phyloP scores from a whole-genome alignment of 2,888 invertebrate species.

The Melieria omissa region DNA sequence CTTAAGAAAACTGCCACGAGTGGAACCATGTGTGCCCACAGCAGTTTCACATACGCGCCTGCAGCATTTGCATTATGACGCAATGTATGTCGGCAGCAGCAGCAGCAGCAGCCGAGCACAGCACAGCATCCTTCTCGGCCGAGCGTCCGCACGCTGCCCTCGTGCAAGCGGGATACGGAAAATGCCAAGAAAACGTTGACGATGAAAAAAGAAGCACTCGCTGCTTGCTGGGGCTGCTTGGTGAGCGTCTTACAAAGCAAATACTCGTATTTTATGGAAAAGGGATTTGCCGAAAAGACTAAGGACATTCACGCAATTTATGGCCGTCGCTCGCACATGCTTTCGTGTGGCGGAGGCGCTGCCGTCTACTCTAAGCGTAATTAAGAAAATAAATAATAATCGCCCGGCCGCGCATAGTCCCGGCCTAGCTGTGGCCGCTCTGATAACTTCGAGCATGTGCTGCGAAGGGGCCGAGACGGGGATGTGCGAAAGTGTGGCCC shows the following conservation, averaged over 20 bases:
- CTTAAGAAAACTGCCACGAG: conserved; percentile 45
- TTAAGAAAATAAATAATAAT: conserved; percentile 64
- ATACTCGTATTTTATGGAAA: conserved; percentile 48
- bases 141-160: not conserved
- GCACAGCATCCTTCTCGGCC: not conserved
- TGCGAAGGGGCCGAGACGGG: not conserved
- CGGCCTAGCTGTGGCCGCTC: not conserved
- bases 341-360: conserved; percentile 41
- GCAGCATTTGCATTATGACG: not conserved
- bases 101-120: not conserved
- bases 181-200: not conserved
- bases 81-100: not conserved
- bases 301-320: conserved; percentile 28
- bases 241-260: conserved; percentile 37
- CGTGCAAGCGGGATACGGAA: not conserved
- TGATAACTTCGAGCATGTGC: not conserved
- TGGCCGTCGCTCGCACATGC: conserved; percentile 21
- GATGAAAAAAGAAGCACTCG: not conserved
- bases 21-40: conserved; percentile 45
- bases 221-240: no score
- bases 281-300: conserved; percentile 41
- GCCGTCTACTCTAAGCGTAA: conserved; percentile 50
- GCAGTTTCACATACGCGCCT: not conserved
- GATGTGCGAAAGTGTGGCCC: conserved; percentile 46
- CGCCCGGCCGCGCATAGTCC: conserved; percentile 40